Conservation (phyloP, 2,113 vertebrate genomes). For the Oryzias curvinotus region DNA sequence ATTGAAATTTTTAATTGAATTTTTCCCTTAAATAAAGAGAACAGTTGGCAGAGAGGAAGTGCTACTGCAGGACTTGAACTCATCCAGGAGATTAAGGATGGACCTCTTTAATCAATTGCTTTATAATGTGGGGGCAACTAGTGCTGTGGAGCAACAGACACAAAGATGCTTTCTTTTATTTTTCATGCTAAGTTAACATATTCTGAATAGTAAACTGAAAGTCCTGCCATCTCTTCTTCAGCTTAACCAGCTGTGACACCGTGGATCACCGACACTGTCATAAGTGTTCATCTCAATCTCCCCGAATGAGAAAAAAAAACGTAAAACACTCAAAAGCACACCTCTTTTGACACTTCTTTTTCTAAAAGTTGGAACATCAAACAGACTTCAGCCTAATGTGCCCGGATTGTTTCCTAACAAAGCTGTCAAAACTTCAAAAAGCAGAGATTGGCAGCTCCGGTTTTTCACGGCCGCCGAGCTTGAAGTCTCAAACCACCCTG, state of each 20-base stretch:
- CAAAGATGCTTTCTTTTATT: conserved; percentile 27
- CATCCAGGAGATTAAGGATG: conserved; percentile 61
- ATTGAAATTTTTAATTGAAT: conserved; percentile 62
- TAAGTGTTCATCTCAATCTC: conserved; percentile 39
- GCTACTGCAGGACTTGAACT: conserved; percentile 52
- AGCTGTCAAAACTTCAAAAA: conserved; percentile 77
- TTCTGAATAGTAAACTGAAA: conserved; percentile 50
- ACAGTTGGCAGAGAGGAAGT: conserved; percentile 57
- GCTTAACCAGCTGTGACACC: conserved; percentile 63
- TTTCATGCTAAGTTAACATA: conserved; percentile 44
- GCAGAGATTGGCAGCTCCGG: conserved; percentile 62
- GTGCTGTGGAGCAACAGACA: conserved; percentile 19
- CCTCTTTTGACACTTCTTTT: conserved; percentile 54
- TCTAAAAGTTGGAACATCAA: conserved; percentile 65
- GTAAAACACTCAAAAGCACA: conserved; percentile 38
- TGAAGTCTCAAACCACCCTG: conserved; percentile 64
- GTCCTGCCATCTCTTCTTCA: conserved; percentile 38
- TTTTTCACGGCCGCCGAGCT: conserved; percentile 48
- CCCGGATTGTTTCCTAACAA: conserved; percentile 72
- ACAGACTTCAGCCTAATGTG: conserved; percentile 65
- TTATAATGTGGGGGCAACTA: conserved; percentile 28
- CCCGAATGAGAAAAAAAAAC: conserved; percentile 38
- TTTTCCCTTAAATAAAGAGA: conserved; percentile 58
- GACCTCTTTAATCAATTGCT: conserved; percentile 54
- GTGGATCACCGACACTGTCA: conserved; percentile 32